Conservation (phyloP, 1,140 invertebrate species). For the Oppia nitens region DNA sequence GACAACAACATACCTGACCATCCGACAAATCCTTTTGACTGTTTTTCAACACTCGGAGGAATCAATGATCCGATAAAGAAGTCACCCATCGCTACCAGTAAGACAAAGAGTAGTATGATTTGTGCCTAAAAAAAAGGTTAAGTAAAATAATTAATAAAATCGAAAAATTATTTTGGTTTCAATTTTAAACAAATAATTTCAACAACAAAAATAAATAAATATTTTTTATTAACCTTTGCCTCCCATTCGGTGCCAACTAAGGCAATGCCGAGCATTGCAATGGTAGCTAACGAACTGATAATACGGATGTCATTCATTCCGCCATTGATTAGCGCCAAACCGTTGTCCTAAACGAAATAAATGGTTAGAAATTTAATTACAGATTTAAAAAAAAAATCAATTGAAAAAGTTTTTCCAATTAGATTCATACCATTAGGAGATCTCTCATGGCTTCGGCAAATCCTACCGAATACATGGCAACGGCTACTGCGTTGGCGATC, state of each 20-base stretch:
- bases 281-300: constrained; percentile 34
- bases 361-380: background rate
- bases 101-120: constrained; percentile 24
- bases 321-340: constrained; percentile 22
- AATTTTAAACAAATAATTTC: background rate
- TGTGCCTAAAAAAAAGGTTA: constrained; percentile 22
- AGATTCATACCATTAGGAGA: constrained; percentile 9
- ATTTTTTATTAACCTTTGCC: constrained; percentile 18
- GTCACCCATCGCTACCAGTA: constrained; percentile 21
- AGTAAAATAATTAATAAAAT: too few species aligned
- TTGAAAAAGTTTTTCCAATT: background rate
- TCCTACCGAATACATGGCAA: constrained; percentile 95
- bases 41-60: constrained; percentile 27
- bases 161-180: background rate
- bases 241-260: constrained; percentile 60
- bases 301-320: constrained; percentile 40
- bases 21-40: constrained; percentile 30
- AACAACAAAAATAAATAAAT: too few species aligned
- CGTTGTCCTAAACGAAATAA: constrained; percentile 2
- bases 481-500: constrained; percentile 86
- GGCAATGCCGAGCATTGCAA: constrained; percentile 55
- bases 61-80: constrained; percentile 27
- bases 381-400: background rate
- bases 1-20: constrained; percentile 25
- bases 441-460: constrained; percentile 74